Evolutionary conservation across 2,888 invertebrate species (phyloP).

Genomic region (Ametastegia equiseti): DNA sequence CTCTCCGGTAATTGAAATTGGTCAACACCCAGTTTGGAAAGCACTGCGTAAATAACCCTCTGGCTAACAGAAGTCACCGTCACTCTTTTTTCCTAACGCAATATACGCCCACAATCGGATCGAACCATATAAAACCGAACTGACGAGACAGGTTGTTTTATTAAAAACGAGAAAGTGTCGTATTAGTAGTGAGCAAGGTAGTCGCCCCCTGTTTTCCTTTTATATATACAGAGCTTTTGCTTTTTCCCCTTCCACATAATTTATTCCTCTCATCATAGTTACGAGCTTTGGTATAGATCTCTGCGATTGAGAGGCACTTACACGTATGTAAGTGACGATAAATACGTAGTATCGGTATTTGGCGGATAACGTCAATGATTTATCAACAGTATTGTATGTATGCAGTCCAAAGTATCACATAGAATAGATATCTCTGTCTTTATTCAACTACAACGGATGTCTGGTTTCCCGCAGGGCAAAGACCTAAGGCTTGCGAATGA

Average conservation of each 20-base stretch:
- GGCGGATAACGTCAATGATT: slow-evolving; percentile 4
- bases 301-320: neutral
- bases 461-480: slow-evolving; percentile 39
- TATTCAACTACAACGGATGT: slow-evolving; percentile 31
- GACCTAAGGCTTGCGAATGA: slow-evolving; percentile 43
- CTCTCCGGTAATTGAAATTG: neutral
- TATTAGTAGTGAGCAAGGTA: neutral
- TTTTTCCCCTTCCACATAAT: neutral
- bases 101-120: slow-evolving; percentile 37
- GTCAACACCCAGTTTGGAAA: slow-evolving; percentile 16
- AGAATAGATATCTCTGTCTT: slow-evolving; percentile 16
- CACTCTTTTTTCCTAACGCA: slow-evolving; percentile 22
- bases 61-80: neutral
- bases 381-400: neutral
- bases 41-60: neutral
- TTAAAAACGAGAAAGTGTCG: slow-evolving; percentile 43
- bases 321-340: neutral
- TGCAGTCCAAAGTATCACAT: neutral
- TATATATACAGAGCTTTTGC: neutral
- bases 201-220: neutral
- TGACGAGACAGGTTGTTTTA: slow-evolving; percentile 31
- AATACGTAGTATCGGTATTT: neutral
- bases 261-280: neutral
- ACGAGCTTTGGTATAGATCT: too few relatives aligned
- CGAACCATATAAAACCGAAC: slow-evolving; percentile 5